phyloP scores from a whole-genome alignment of 2,888 invertebrate genomes.

The Drosophila vallismaia region DNA sequence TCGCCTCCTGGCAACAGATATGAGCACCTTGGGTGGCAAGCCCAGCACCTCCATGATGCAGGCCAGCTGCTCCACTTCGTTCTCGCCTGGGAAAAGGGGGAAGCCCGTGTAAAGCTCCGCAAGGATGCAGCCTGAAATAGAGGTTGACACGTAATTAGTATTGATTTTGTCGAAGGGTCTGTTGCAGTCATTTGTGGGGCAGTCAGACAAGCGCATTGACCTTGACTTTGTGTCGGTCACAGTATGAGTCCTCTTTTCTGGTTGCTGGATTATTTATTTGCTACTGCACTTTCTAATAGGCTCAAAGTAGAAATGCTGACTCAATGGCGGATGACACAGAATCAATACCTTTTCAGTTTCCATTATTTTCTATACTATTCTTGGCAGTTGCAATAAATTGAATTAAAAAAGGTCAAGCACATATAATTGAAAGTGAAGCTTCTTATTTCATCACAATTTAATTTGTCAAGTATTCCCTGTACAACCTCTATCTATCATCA shows the following conservation, averaged over 20 bases:
- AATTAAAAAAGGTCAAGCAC: background rate
- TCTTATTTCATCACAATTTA: too few species aligned
- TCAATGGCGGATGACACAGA: constrained; percentile 20
- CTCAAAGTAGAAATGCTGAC: constrained; percentile 1
- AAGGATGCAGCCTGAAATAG: constrained; percentile 92
- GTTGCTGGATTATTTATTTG: constrained; percentile 29
- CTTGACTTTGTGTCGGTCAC: constrained; percentile 61
- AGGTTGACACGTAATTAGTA: constrained; percentile 45
- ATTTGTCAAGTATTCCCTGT: background rate
- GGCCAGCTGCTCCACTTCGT: constrained; percentile 97
- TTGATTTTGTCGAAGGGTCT: constrained; percentile 44
- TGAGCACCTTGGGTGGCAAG: constrained; percentile 93
- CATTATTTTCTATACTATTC: background rate
- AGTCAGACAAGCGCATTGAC: constrained; percentile 56
- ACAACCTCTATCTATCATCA: background rate
- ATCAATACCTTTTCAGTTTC: constrained; percentile 7
- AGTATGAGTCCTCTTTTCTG: constrained; percentile 3
- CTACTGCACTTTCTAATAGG: constrained; percentile 32
- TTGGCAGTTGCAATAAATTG: background rate
- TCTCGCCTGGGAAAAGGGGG: constrained; percentile 98
- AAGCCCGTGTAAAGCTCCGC: constrained; percentile 98
- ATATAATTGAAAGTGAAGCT: too few species aligned
- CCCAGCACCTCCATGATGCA: constrained; percentile 98
- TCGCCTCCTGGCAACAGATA: constrained; percentile 93
- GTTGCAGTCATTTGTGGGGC: constrained; percentile 50